Evolutionary conservation across 2,888 invertebrate species (phyloP), one percentile per base, ranked within the genome.

Genomic region (Drosophila pseudotalamancana): DNA sequence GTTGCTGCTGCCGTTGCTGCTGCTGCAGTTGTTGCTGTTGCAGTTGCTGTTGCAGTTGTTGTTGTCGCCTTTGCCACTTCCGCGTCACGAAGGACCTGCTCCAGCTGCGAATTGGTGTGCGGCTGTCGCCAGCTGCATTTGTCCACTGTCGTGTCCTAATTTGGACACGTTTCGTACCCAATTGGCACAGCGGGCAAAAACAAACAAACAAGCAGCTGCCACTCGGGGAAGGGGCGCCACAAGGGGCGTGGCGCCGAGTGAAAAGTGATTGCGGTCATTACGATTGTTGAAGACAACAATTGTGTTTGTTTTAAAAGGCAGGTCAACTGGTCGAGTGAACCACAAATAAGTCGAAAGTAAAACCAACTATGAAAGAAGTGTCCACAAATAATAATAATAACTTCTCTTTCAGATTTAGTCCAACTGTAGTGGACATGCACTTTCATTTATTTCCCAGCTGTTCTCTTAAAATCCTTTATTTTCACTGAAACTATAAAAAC

Each of bases 121-220:
- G 29, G 37, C 23, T 37, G 72, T 40, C 42, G 57, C 45, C 67
- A 63, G 67, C 61, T 78, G 82, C 71, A 61, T 45, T 56, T 56
- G 82, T 64, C 79, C 72, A 75, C 55, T 55, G 63, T 59, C 59
- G 39, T 48, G 79, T 71, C 79, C 85, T 67, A 85, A 80, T 80
- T 80, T 82, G 73, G 76, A 79, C 85, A 85, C 83, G 79, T 72
- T 75, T 70, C 67, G 72, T 50, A 75, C 70, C 85, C 85, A 80
- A 80, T 85, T 64, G 79, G 66, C 85, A 57, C 76, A 69, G 60
- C 60, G 45, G 53, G 55, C 61, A 60, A 49, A 59, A 65, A 57
- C 66, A 77, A 79, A 78, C 79, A 75, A 62, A 72, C 27, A 29
- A 43, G 29, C 16, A 63, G 79, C 66, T 55, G 51, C 53, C 60